These are phyloP conservation scores for Chrysomallon squamiferum DNA, from an alignment of 1,140 invertebrate species.

Conservation along the genomic window DNA sequence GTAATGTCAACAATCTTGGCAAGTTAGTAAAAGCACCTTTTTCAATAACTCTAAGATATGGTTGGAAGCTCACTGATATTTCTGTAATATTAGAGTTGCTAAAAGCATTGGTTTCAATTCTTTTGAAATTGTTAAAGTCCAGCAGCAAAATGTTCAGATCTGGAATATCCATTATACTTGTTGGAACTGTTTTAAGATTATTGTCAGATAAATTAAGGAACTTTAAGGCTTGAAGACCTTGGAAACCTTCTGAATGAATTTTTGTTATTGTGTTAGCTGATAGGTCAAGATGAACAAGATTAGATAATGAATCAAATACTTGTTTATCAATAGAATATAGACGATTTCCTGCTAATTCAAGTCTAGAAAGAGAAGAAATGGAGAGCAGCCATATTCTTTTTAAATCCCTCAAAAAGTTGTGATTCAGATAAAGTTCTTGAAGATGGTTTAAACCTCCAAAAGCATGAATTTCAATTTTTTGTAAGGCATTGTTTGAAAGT, in stretches of 20 bases:
- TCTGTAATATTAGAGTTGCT: constrained; percentile 48
- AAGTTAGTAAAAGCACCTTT: constrained; percentile 62
- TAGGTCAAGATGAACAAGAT: constrained; percentile 46
- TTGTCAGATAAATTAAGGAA: constrained; percentile 50
- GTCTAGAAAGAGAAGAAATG: constrained; percentile 38
- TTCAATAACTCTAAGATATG: constrained; percentile 59
- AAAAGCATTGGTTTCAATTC: constrained; percentile 57
- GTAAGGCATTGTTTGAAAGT: constrained; percentile 46
- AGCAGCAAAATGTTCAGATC: constrained; percentile 48
- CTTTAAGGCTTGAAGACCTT: constrained; percentile 33
- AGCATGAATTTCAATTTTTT: constrained; percentile 41
- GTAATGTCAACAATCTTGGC: constrained; percentile 49
- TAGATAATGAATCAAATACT: constrained; percentile 36
- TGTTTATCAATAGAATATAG: constrained; percentile 32
- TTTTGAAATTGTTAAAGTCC: constrained; percentile 45
- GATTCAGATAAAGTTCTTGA: constrained; percentile 37
- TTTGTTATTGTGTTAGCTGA: constrained; percentile 38
- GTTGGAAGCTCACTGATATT: constrained; percentile 58
- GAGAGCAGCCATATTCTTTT: constrained; percentile 43
- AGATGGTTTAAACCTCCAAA: constrained; percentile 50
- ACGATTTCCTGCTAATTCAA: constrained; percentile 44
- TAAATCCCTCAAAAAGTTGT: constrained; percentile 42
- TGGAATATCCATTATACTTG: constrained; percentile 31
- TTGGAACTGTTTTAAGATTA: constrained; percentile 29
- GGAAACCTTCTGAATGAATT: constrained; percentile 38